Conservation (phyloP, 2,888 invertebrate species). For the Nephrotoma appendiculata region DNA sequence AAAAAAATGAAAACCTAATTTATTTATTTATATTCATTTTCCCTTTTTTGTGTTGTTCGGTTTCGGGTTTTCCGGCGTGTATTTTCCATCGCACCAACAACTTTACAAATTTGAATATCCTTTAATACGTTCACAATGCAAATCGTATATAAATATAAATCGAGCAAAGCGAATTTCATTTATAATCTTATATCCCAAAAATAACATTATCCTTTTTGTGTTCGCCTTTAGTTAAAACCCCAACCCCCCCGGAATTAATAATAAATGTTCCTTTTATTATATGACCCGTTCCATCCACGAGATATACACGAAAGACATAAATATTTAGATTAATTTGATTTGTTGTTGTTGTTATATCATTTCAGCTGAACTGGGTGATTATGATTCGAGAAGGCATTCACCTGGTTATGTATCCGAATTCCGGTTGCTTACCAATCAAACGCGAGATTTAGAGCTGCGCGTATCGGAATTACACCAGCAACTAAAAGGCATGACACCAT, state of each 20-base stretch:
- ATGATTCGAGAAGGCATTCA: slow-evolving; percentile 73
- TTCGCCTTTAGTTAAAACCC: background rate
- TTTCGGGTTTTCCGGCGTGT: background rate
- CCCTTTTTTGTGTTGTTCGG: background rate
- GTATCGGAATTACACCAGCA: slow-evolving; percentile 82
- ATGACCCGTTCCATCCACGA: background rate
- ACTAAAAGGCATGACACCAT: slow-evolving; percentile 54
- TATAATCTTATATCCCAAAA: background rate
- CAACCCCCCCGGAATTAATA: background rate
- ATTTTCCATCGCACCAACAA: background rate
- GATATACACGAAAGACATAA: background rate
- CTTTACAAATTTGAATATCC: background rate
- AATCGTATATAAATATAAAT: background rate
- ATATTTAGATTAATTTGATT: background rate
- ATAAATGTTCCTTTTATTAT: background rate
- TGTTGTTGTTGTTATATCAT: background rate
- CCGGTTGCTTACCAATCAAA: slow-evolving; percentile 82
- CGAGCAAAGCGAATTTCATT: background rate
- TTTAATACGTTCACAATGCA: background rate
- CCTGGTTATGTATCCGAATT: slow-evolving; percentile 92
- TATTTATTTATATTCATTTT: background rate
- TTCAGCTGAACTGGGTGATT: slow-evolving; percentile 90
- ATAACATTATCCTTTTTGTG: background rate
- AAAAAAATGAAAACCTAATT: background rate
- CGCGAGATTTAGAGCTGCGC: slow-evolving; percentile 72